These are phyloP conservation scores for Yponomeuta sedellus DNA, from an alignment of 2,888 invertebrate species.

Conservation along the genomic window DNA sequence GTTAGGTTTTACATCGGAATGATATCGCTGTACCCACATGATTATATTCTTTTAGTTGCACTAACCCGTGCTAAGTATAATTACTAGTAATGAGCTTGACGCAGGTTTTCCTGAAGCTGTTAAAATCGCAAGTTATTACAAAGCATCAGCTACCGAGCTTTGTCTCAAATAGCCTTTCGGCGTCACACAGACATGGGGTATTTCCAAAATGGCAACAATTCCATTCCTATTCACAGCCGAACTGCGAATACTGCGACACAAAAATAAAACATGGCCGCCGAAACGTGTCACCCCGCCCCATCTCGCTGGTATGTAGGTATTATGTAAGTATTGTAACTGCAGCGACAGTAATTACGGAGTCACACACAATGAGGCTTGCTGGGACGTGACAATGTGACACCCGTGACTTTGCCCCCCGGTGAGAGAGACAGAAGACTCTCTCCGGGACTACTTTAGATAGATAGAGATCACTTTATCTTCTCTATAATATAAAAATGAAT, in stretches of 20 bases:
- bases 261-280: conserved; percentile 2
- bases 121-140: no score
- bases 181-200: background rate
- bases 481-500: no score
- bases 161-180: background rate
- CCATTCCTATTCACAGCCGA: background rate
- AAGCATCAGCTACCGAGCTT: no score
- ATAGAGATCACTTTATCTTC: no score
- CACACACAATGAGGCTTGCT: background rate
- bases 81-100: background rate
- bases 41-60: no score
- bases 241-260: background rate
- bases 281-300: background rate
- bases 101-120: no score
- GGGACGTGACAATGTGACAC: conserved; percentile 8
- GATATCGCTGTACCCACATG: no score
- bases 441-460: no score
- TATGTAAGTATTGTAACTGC: background rate
- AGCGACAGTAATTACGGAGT: conserved; percentile 9
- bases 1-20: no score
- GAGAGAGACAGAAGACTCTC: background rate
- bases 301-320: background rate
- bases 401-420: conserved; percentile 5
- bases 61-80: no score
- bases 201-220: background rate